Conservation (phyloP, 1,140 invertebrate species). For the Ostrea edulis region DNA sequence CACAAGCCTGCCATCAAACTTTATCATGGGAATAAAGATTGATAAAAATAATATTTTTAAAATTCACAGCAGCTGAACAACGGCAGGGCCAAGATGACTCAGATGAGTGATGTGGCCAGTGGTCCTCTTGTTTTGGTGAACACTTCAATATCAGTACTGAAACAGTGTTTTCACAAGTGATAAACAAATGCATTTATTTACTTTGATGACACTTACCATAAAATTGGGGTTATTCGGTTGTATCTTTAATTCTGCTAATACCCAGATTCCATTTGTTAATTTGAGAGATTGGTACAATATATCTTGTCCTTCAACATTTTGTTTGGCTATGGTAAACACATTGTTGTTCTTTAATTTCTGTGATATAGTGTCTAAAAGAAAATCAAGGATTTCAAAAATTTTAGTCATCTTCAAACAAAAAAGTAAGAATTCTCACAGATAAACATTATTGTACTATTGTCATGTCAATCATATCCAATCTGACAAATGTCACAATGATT, state of each 20-base stretch:
- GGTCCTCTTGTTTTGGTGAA: not conserved
- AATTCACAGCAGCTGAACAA: too few relatives aligned
- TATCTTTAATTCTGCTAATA: conserved; percentile 96
- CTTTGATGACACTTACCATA: conserved; percentile 85
- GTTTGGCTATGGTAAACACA: conserved; percentile 99
- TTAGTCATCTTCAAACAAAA: not conserved
- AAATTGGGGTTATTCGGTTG: conserved; percentile 94
- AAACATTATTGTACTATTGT: too few relatives aligned
- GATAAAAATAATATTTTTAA: too few relatives aligned
- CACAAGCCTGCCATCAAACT: too few relatives aligned
- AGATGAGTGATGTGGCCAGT: too few relatives aligned
- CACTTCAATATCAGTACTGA: not conserved
- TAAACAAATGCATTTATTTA: not conserved
- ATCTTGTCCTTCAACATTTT: conserved; percentile 99
- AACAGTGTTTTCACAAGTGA: not conserved
- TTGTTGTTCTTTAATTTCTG: conserved; percentile 97
- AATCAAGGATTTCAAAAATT: not conserved
- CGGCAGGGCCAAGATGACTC: too few relatives aligned
- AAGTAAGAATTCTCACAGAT: too few relatives aligned
- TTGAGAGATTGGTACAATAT: conserved; percentile 99
- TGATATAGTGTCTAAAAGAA: conserved; percentile 89
- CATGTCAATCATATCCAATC: too few relatives aligned
- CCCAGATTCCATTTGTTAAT: conserved; percentile 98
- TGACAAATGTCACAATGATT: too few relatives aligned
- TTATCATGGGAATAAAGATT: too few relatives aligned